Conservation (phyloP, 2,113 vertebrate species). For the Oreochromis tanganicae region DNA sequence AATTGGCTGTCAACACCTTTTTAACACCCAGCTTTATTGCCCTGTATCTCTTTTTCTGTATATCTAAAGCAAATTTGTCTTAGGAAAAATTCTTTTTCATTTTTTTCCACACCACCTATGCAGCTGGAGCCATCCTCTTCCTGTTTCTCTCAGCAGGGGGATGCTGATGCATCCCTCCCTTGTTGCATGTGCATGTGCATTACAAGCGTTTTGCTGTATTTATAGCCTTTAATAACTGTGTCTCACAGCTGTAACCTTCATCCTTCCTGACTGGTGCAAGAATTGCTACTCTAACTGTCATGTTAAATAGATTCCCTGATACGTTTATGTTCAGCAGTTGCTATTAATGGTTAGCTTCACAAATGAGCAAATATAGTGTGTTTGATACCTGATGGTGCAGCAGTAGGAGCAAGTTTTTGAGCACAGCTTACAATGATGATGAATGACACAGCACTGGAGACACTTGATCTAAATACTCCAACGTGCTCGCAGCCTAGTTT, state of each 20-base stretch:
- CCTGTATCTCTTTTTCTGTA: not conserved
- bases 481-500: not conserved
- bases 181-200: slow-evolving; percentile 38
- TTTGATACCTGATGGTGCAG: not conserved
- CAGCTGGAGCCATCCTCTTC: slow-evolving; percentile 9
- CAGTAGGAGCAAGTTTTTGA: not conserved
- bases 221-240: not conserved
- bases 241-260: not conserved
- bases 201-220: not conserved
- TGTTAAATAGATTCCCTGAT: not conserved
- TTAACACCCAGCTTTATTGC: slow-evolving; percentile 43
- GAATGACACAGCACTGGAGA: not conserved
- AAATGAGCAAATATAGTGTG: not conserved
- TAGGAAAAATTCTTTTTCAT: not conserved
- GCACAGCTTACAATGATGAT: not conserved
- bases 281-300: not conserved
- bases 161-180: slow-evolving; percentile 5
- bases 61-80: not conserved
- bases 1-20: slow-evolving; percentile 43
- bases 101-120: not conserved
- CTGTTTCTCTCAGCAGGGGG: slow-evolving; percentile 20
- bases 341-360: not conserved
- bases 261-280: not conserved
- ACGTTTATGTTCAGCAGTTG: not conserved
- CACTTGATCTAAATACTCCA: not conserved